Base-by-base conservation (phyloP, 2,888 invertebrate species). In the Arrhopalites spinosus region DNA sequence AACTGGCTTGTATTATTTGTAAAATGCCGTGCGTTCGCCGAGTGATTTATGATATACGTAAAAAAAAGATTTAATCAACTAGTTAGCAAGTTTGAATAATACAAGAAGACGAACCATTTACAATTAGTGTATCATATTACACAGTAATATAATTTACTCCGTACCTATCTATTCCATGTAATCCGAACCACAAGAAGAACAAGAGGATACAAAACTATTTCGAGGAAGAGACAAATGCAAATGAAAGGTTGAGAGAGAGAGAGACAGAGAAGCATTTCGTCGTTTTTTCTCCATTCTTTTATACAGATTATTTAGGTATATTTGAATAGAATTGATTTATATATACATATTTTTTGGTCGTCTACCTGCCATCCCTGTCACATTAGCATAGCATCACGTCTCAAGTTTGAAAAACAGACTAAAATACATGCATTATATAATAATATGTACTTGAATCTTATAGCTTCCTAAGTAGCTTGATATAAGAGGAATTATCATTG, bases 11-110 rank as follows among this genome's bases (percentile, higher is more conserved):
- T n/a, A n/a, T n/a, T n/a, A n/a, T n/a, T n/a, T n/a, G n/a, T n/a
- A n/a, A n/a, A n/a, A n/a, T n/a, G n/a, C n/a, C n/a, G n/a, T n/a
- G n/a, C n/a, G n/a, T n/a, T n/a, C n/a, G n/a, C n/a, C n/a, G n/a
- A n/a, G n/a, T n/a, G n/a, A n/a, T n/a, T 36, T 36, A 36, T 36
- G 36, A 36, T 36, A 66, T 67, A 76, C 23, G 71, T 69, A 56
- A 53, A 69, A 50, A 17, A 36, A 36, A 36, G 11, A 27, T 25
- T 53, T 69, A 53, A 69, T 69, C 69, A 50, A 59, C 71, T 61
- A 13, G 23, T 71, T 36, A 59, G 43, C 25, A 13, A 59, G 11
- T 13, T 13, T 59, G 25, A 59, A 27, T 59, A 15, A 59, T 11
- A 25, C 23, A 25, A 27, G 25, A 59, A 59, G 13, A 8, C 53